A percentile compares a stretch with the other conserved stretches of the same genome.
Evolutionary conservation across 2,888 invertebrate species (phyloP).

Genomic region (Dicycla oo): DNA sequence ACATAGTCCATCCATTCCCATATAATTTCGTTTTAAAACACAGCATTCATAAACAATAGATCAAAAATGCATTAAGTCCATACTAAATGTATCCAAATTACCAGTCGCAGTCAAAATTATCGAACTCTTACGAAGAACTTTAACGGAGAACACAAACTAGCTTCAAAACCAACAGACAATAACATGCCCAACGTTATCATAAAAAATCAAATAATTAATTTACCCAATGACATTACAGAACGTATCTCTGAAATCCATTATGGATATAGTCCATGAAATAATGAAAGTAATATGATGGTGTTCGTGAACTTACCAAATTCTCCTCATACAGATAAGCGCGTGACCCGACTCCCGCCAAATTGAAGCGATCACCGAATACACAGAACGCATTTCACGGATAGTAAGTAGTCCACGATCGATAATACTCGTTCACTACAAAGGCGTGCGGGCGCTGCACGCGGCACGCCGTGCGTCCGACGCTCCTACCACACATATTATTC

Average conservation of each 20-base stretch:
- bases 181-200: not conserved
- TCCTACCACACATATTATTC: constrained; percentile 86
- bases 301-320: constrained; percentile 77
- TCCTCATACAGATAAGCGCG: constrained; percentile 75
- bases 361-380: constrained; percentile 82
- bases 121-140: constrained; percentile 6
- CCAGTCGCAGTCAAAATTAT: constrained; percentile 1
- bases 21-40: not conserved
- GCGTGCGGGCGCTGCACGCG: constrained; percentile 79
- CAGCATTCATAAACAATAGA: not conserved
- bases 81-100: not conserved
- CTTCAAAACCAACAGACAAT: not conserved
- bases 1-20: not conserved
- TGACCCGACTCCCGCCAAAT: constrained; percentile 84
- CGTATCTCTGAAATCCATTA: constrained; percentile 3
- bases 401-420: constrained; percentile 86
- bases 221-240: constrained; percentile 10
- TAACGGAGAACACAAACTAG: not conserved
- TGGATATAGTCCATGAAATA: constrained; percentile 7
- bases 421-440: constrained; percentile 82
- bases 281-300: constrained; percentile 56
- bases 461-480: constrained; percentile 81
- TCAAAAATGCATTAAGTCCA: not conserved
- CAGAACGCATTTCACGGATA: constrained; percentile 82
- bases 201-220: constrained; percentile 1